Percentiles rank a stretch among this genome's conserved stretches.
Conservation (phyloP, 1,140 invertebrate genomes). For the Varroa destructor region DNA sequence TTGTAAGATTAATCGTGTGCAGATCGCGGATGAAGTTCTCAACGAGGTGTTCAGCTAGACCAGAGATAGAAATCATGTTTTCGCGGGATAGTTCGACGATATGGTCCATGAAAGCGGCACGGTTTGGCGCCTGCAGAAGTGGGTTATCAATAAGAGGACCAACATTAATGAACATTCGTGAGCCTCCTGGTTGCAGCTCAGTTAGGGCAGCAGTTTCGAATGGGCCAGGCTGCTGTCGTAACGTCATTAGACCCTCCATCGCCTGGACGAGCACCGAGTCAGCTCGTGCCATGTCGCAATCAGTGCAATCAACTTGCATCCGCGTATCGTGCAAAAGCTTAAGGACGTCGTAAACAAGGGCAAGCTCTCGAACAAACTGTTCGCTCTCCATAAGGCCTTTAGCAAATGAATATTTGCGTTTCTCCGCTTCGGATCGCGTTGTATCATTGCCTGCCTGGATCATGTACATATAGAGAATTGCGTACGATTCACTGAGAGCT, state of each 20-base stretch:
- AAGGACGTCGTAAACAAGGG: slow-evolving; percentile 4
- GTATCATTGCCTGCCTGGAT: slow-evolving; percentile 12
- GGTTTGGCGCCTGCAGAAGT: neutral
- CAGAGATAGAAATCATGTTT: slow-evolving; percentile 24
- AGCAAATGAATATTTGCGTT: slow-evolving; percentile 13
- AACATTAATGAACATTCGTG: neutral
- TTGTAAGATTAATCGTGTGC: slow-evolving; percentile 1
- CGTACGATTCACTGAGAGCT: slow-evolving; percentile 4
- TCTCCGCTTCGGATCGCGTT: neutral
- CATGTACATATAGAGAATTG: slow-evolving; percentile 9
- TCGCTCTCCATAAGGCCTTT: slow-evolving; percentile 26
- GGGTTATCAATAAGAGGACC: neutral
- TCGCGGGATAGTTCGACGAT: neutral
- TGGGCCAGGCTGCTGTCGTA: neutral
- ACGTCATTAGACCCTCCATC: slow-evolving; percentile 8
- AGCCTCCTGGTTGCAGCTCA: neutral
- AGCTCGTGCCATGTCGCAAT: slow-evolving; percentile 17
- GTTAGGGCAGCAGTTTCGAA: neutral
- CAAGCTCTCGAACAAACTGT: slow-evolving; percentile 4
- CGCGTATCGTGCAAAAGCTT: neutral
- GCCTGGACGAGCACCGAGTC: slow-evolving; percentile 15
- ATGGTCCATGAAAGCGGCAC: slow-evolving; percentile 7
- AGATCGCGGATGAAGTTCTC: slow-evolving; percentile 27
- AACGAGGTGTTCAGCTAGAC: slow-evolving; percentile 1
- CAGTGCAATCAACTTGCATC: neutral